These are phyloP conservation scores for Sitobion miscanthi DNA, from an alignment of 1,140 invertebrate species.

Conservation along the genomic window DNA sequence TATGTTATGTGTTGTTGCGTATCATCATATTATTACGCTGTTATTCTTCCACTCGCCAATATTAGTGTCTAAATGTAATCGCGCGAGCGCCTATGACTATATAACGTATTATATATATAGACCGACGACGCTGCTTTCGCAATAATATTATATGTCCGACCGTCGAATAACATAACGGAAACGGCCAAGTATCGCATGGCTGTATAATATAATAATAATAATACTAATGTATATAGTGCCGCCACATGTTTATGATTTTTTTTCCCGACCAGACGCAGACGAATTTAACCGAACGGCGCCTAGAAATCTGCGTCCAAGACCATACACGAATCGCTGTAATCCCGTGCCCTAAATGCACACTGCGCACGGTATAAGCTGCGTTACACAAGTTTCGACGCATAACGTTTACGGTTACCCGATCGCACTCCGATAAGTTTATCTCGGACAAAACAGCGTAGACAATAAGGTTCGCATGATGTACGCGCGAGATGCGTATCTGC, in stretches of 20 bases:
- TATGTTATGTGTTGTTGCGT: not conserved
- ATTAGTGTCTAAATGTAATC: not conserved
- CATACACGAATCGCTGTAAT: not conserved
- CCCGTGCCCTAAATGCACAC: not conserved
- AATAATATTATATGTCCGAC: not conserved
- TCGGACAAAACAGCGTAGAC: not conserved
- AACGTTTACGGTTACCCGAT: not conserved
- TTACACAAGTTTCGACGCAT: not conserved
- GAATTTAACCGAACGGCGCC: not conserved
- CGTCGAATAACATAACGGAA: not conserved
- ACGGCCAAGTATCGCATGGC: not conserved
- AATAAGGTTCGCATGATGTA: not conserved
- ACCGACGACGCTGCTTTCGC: not conserved
- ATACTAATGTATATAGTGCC: not conserved
- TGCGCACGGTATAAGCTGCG: not conserved
- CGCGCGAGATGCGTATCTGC: not conserved
- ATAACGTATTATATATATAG: too few species aligned
- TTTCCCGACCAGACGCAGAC: not conserved
- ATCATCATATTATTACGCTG: too few species aligned
- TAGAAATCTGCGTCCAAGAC: not conserved
- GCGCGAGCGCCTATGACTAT: not conserved
- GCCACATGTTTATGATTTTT: not conserved
- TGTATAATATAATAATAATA: not conserved
- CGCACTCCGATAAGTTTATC: not conserved
- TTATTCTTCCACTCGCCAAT: not conserved